Base-by-base conservation (phyloP, 2,888 invertebrate genomes). In the Xylota sylvarum region DNA sequence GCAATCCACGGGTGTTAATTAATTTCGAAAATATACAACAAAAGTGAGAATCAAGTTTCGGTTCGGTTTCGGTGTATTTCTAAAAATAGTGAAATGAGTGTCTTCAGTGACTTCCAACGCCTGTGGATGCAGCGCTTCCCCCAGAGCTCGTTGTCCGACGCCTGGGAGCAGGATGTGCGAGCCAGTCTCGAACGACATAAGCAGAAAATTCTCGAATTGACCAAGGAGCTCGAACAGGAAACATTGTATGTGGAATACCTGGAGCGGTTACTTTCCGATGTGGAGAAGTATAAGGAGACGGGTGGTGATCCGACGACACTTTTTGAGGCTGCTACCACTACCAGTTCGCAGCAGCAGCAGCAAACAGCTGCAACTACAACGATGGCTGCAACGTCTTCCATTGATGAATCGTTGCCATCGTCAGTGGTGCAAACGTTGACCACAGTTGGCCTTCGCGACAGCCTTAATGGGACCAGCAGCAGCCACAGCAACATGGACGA, bases 91-190 rank as follows among this genome's bases (percentile, higher is more conserved):
- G 35, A 74, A 43, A 96, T 96, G 97, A 97, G 97, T 94, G 97
- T 97, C 92, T 97, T 97, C 93, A 96, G 96, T 92, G 97, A 97
- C 94, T 97, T 97, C 93, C 97, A 97, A 94, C 96, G 96, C 93
- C 96, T 97, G 93, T 97, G 97, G 97, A 95, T 96, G 93, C 96
- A 97, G 94, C 94, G 97, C 91, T 97, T 97, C 94, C 97, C 97
- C 89, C 97, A 97, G 91, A 97, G 97, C 93, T 96, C 96, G 89
- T 94, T 97, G 90, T 97, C 97, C 92, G 96, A 96, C 92, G 97
- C 97, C 92, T 97, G 97, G 97, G 97, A 97, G 93, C 97, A 97
- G 93, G 97, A 97, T 94, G 97, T 97, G 91, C 95, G 97, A 91
- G 96, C 97, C 89, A 97, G 97, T 94, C 94, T 98, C 90, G 95